Conservation (phyloP, 2,888 invertebrate genomes). For the Cyrtodaria siliqua region DNA sequence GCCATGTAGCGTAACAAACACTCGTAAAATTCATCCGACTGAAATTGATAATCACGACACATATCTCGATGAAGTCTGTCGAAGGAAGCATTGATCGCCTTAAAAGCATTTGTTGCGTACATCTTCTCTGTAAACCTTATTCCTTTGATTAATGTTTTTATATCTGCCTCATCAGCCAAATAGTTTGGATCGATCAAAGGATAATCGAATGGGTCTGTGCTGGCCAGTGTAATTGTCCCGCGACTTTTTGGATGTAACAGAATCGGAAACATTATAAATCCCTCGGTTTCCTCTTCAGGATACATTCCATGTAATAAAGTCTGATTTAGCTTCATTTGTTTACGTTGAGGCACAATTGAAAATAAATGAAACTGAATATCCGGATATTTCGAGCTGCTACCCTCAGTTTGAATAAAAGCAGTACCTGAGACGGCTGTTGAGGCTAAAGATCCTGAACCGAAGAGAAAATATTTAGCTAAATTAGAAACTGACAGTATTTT, state of each 20-base stretch:
- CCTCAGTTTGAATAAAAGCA: constrained; percentile 29
- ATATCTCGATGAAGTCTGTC: not conserved
- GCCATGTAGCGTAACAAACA: constrained; percentile 35
- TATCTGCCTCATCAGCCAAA: constrained; percentile 87
- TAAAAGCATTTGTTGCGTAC: constrained; percentile 23
- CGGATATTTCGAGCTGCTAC: constrained; percentile 28
- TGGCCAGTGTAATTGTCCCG: constrained; percentile 92
- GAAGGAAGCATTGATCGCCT: constrained; percentile 14
- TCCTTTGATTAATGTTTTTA: constrained; percentile 40
- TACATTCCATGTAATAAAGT: too few species aligned
- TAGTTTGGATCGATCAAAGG: constrained; percentile 97
- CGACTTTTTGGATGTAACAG: constrained; percentile 89
- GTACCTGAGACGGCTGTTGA: constrained; percentile 12
- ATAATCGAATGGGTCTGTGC: constrained; percentile 91
- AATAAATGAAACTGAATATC: constrained; percentile 46
- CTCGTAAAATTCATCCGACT: constrained; percentile 30
- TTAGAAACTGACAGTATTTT: constrained; percentile 8
- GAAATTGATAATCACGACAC: constrained; percentile 17
- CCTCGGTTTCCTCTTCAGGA: constrained; percentile 3
- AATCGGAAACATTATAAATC: constrained; percentile 14
- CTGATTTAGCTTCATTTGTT: not conserved
- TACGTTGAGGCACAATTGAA: not conserved
- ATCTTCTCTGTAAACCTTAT: constrained; percentile 14
- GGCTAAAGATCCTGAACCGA: constrained; percentile 22
- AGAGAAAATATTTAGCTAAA: constrained; percentile 13